Evolutionary conservation across 23 tunicate species (phyloP), one percentile per base, ranked within the genome.

Genomic region (Oikopleura dioica): DNA sequence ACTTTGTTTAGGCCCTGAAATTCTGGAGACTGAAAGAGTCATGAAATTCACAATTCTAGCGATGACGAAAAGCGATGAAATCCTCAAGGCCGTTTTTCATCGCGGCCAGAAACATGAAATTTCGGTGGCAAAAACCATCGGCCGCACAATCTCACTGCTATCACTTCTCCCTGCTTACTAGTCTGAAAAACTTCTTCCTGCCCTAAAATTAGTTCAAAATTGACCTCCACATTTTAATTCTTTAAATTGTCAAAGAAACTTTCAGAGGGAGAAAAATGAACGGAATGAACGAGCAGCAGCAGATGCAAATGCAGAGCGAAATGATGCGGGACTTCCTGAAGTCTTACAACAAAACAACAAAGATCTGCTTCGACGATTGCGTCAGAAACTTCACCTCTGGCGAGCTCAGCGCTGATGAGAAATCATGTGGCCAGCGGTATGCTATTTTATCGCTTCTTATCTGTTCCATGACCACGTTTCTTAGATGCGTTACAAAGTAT

Each of bases 261-360:
- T 63, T 21, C 72, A 16, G 72, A 2, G 29, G 21, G 5, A 31
- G 5, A 63, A 63, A 63, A 63, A 63, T 63, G 72, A 12, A 23
- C 2, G 55, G 55, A 9, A 23, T 12, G 26, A 23, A 23, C 2
- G 2, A 4, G 30, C 72, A 63, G 26, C 30, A 63, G 2, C 72
- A 63, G 33, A 63, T 63, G 72, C 29, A 12, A 2, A 63, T 63
- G 72, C 72, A 63, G 26, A 63, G 26, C 33, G 76, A 69, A 36
- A 88, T 86, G 38, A 81, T 94, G 75, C 86, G 83, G 68, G 99
- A 94, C 69, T 86, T 94, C 77, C 83, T 94, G 34, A 85, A 83
- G 37, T 83, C 86, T 1, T 94, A 81, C 76, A 94, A 94, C 79
- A 85, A 84, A 78, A 79, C 87, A 1, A 83, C 89, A 23, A 85